Evolutionary conservation across 2,797 vertebrate genomes (phyloP), one percentile per base, ranked within the genome.

Genomic region (Iguana delicatissima): DNA sequence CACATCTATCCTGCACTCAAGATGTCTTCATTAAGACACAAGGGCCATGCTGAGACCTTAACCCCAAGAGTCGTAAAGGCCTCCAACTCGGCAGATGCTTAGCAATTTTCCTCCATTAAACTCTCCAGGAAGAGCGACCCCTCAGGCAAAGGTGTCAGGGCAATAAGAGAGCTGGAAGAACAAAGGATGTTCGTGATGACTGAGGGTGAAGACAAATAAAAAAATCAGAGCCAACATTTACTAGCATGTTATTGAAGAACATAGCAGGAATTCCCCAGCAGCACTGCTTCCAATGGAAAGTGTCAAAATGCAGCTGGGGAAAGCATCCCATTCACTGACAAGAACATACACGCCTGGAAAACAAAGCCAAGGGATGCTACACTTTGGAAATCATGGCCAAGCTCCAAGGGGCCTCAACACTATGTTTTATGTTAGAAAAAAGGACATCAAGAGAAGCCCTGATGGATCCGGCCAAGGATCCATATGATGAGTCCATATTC

Each of bases 31-130:
- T 95, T 91, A 94, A 93, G 92, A 94, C 18, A 0, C 87, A 77
- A 80, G 69, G 74, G 82, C 86, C 88, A 82, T 8, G 0, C 88
- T 52, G 72, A 46, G 92, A 95, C 93, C 90, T 91, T 93, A 88
- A 84, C 87, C 92, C 38, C 8, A 16, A 0, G 72, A 91, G 89
- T 0, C 91, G 92, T 92, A 93, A 94, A 94, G 90, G 87, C n/a
- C 67, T 92, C 95, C 94, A 84, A 89, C 90, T 69, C 38, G 91
- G 92, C 91, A 93, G 91, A 77, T 85, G 91, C 91, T 84, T 93
- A 91, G 89, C 93, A 95, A 92, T 96, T 94, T 95, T 73, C 91
- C 59, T 94, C 93, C 93, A 95, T 95, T 95, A 95, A 96, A 93
- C 91, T 82, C 91, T 91, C 90, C 42, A 85, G 89, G 77, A 91